phyloP scores from a whole-genome alignment of 2,797 vertebrate genomes.

The Melanotaenia nigrans region DNA sequence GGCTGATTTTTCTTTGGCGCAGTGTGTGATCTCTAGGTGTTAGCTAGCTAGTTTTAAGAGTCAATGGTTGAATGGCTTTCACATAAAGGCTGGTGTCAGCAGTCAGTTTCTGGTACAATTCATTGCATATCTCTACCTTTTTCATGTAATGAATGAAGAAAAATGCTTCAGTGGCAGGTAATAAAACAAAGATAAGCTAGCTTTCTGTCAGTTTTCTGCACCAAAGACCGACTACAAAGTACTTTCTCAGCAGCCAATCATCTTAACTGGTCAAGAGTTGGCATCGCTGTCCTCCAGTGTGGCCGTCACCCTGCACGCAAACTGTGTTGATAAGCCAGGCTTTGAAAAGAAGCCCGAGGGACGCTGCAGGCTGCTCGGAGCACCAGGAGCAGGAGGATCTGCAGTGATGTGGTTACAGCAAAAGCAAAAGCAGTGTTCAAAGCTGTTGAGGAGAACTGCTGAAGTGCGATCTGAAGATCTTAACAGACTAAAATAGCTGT shows the following conservation, averaged over 20 bases:
- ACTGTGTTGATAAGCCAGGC: conserved; percentile 10
- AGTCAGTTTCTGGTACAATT: no score
- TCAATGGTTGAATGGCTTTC: no score
- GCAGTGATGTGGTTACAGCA: not conserved
- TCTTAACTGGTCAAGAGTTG: conserved; percentile 2
- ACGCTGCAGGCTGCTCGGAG: conserved; percentile 21
- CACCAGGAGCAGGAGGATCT: not conserved
- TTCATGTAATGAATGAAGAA: not conserved
- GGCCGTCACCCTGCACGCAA: conserved; percentile 1
- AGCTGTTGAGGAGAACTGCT: conserved; percentile 14
- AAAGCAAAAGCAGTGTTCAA: conserved; percentile 6
- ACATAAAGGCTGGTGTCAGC: no score
- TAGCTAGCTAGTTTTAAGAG: no score
- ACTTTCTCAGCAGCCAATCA: not conserved
- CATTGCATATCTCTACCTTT: no score
- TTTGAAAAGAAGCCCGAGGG: conserved; percentile 26
- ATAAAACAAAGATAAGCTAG: not conserved
- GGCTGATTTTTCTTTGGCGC: not conserved
- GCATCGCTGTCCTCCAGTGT: conserved; percentile 1
- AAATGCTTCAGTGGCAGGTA: not conserved
- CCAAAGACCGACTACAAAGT: not conserved
- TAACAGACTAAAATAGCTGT: conserved; percentile 49
- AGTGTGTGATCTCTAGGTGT: no score
- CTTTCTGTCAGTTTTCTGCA: not conserved
- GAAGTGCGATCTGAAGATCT: conserved; percentile 38